A percentile compares a stretch with the other conserved stretches of the same genome.
These are phyloP conservation scores for Neodon shergylaensis DNA, from an alignment of 2,113 vertebrate genomes.

Conservation along the genomic window DNA sequence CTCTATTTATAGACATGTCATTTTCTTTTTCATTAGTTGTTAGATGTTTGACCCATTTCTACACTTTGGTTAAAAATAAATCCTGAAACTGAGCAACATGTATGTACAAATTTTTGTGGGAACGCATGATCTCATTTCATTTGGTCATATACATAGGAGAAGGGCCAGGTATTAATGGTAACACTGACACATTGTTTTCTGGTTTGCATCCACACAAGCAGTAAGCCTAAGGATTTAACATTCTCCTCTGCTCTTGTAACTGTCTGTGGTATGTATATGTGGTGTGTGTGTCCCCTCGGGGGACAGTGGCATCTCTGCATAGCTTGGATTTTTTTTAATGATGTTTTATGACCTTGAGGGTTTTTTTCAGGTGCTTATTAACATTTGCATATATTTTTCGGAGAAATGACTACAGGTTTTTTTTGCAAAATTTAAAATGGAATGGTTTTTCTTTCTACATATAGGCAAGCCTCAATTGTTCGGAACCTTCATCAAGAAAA, in stretches of 20 bases:
- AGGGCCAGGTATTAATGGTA: not conserved
- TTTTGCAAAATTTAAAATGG: constrained; percentile 17
- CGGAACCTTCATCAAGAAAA: constrained; percentile 30
- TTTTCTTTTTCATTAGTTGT: not conserved
- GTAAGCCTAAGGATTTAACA: not conserved
- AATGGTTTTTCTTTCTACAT: not conserved
- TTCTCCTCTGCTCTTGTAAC: not conserved
- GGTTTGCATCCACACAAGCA: not conserved
- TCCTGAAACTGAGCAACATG: not conserved
- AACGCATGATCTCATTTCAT: not conserved
- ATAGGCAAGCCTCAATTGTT: not conserved
- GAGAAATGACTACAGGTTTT: not conserved
- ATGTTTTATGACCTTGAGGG: not conserved
- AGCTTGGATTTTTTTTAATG: not conserved
- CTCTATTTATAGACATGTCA: not conserved
- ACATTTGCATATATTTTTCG: not conserved
- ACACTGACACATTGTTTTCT: not conserved
- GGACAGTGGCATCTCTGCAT: not conserved
- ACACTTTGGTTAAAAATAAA: constrained; percentile 17
- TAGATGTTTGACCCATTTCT: not conserved
- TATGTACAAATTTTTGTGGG: not conserved
- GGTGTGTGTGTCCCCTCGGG: not conserved
- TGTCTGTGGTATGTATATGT: not conserved
- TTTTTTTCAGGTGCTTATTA: not conserved
- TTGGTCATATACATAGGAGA: not conserved